Evolutionary conservation across 2,797 vertebrate genomes (phyloP), one percentile per base, ranked within the genome.

Genomic region (Tragopan temminckii): DNA sequence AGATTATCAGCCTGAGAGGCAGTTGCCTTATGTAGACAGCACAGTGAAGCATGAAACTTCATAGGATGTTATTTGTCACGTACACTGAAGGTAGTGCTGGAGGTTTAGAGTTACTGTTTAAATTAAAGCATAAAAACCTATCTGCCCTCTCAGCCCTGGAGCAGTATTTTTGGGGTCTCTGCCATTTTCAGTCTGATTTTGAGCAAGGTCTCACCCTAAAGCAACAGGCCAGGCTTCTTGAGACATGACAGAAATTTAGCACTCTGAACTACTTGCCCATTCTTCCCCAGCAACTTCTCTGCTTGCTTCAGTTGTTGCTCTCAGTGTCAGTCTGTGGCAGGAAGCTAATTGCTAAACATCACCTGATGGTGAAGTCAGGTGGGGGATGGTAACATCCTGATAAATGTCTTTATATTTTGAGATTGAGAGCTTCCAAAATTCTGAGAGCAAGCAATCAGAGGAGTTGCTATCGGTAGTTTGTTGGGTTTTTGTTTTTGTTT

Each of bases 321-420:
- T 80, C 0, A 0, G 25, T 77, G 38, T 43, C 46, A 43, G 36
- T 80, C 86, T 82, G 88, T 93, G 84, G 90, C 87, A 93, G 86
- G 92, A 94, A 92, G 31, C 13, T 50, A 77, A 25, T 89, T 95
- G 90, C 94, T 80, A 80, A 90, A 91, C 24, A 46, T 40, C 13
- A 4, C 13, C 72, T 48, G 33, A 46, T 91, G 1, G 2, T 76
- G 27, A 71, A 38, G 36, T 90, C 46, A 9, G 13, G 7, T 81
- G 59, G 59, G 66, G 84, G 62, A 46, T 92, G 72, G 66, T 88
- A 52, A 21, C 33, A 45, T 35, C 6, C 5, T 6, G 6, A 78
- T 66, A 18, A 64, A 29, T 75, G 50, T 42, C 35, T 75, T 67
- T 74, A n/a, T 12, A 9, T 42, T 62, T 24, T 40, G 24, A 13